These are phyloP conservation scores for Notiomystis cincta DNA, from an alignment of 2,113 vertebrate species.

Conservation along the genomic window DNA sequence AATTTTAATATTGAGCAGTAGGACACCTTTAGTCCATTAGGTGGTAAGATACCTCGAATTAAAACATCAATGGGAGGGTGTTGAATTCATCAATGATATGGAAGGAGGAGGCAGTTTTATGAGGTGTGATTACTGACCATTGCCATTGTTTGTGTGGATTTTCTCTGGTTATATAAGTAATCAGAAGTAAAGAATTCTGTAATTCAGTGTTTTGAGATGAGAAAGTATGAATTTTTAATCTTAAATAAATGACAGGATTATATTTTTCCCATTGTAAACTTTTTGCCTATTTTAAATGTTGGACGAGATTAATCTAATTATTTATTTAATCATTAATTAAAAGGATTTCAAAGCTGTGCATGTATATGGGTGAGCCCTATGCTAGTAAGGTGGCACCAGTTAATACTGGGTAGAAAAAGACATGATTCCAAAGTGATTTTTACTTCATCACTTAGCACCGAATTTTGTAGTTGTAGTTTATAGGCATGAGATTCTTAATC, in stretches of 20 bases:
- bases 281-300: not conserved
- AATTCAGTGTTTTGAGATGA: not conserved
- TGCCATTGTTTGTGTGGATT: not conserved
- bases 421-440: not conserved
- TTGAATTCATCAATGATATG: not conserved
- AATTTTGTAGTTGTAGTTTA: not conserved
- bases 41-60: not conserved
- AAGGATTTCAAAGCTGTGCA: not conserved
- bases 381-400: not conserved
- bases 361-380: not conserved
- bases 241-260: not conserved
- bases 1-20: not conserved
- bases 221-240: not conserved
- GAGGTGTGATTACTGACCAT: not conserved
- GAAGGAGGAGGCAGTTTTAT: not conserved
- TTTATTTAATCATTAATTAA: not conserved
- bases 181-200: not conserved
- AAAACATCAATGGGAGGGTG: not conserved
- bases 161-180: not conserved
- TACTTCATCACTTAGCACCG: not conserved
- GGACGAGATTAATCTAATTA: too few species aligned
- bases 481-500: not conserved
- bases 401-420: not conserved
- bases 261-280: not conserved
- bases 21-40: not conserved